These are phyloP conservation scores for Nipponacmea schrenckii DNA, from an alignment of 2,888 invertebrate species.

Conservation along the genomic window DNA sequence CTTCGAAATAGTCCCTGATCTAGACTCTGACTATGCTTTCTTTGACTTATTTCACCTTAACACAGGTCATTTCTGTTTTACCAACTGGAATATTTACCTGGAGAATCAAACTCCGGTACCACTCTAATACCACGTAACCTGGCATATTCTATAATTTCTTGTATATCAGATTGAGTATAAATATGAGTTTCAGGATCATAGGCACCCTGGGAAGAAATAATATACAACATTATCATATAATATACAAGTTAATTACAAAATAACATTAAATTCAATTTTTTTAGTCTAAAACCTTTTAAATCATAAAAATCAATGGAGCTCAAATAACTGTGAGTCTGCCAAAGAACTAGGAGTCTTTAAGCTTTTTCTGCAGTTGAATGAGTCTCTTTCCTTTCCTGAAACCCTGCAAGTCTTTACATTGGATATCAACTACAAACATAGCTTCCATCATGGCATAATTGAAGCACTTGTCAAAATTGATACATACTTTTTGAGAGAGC, in stretches of 20 bases:
- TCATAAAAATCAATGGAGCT: neutral
- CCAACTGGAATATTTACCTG: constrained; percentile 30
- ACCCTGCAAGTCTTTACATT: too few species aligned
- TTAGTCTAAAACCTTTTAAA: neutral
- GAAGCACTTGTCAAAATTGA: too few species aligned
- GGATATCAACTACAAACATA: too few species aligned
- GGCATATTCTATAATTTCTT: constrained; percentile 80
- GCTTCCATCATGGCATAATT: too few species aligned
- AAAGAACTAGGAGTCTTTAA: too few species aligned
- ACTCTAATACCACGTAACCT: constrained; percentile 83
- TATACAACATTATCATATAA: neutral
- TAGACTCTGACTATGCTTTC: too few species aligned
- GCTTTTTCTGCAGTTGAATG: too few species aligned
- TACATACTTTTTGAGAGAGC: constrained; percentile 23
- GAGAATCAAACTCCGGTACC: constrained; percentile 76
- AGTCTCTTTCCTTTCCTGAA: too few species aligned
- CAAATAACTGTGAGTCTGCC: neutral
- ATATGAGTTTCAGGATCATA: constrained; percentile 49
- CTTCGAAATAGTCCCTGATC: too few species aligned
- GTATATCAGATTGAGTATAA: constrained; percentile 74
- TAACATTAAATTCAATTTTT: neutral
- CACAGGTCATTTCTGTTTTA: neutral
- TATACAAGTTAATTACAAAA: neutral
- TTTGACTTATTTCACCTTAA: neutral
- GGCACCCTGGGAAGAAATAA: constrained; percentile 45